Percentiles rank a stretch among this genome's conserved stretches.
Conservation (phyloP, 2,113 vertebrate species). For the Apeltes quadracus region DNA sequence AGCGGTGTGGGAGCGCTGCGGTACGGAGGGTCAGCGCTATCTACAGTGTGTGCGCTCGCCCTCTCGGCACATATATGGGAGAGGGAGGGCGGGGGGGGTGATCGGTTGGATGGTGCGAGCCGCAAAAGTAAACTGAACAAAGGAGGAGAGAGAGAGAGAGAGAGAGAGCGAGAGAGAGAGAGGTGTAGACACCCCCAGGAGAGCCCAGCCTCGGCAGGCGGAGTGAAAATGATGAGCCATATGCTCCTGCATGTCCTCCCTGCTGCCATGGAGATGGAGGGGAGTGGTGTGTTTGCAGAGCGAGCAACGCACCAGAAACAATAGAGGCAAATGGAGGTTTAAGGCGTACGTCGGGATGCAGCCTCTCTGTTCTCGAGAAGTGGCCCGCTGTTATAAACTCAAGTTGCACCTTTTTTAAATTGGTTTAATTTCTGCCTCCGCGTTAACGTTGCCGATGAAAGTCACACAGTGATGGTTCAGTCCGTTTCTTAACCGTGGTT, state of each 20-base stretch:
- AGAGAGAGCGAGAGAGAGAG: slow-evolving; percentile 18
- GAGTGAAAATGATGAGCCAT: slow-evolving; percentile 82
- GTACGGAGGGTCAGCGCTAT: slow-evolving; percentile 11
- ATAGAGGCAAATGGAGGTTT: slow-evolving; percentile 28
- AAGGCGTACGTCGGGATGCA: not conserved
- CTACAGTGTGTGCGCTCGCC: slow-evolving; percentile 40
- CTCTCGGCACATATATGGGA: slow-evolving; percentile 19
- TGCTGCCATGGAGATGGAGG: slow-evolving; percentile 75
- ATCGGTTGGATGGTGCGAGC: slow-evolving; percentile 61
- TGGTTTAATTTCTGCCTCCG: slow-evolving; percentile 1
- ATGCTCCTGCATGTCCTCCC: slow-evolving; percentile 76
- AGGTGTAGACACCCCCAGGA: slow-evolving; percentile 75
- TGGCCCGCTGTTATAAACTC: not conserved
- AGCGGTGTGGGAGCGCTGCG: not conserved
- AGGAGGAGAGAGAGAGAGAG: slow-evolving; percentile 26
- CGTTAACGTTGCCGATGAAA: not conserved
- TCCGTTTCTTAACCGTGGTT: slow-evolving; percentile 17
- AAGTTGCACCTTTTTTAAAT: not conserved
- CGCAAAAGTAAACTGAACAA: slow-evolving; percentile 60
- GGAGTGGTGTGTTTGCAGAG: slow-evolving; percentile 62
- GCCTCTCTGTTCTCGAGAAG: slow-evolving; percentile 9
- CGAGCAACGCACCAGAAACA: slow-evolving; percentile 45
- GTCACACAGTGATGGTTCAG: slow-evolving; percentile 17
- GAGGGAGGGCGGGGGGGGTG: slow-evolving; percentile 23
- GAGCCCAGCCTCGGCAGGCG: slow-evolving; percentile 74